Evolutionary conservation across 2,797 vertebrate species (phyloP), one percentile per base, ranked within the genome.

Genomic region (Varecia variegata): DNA sequence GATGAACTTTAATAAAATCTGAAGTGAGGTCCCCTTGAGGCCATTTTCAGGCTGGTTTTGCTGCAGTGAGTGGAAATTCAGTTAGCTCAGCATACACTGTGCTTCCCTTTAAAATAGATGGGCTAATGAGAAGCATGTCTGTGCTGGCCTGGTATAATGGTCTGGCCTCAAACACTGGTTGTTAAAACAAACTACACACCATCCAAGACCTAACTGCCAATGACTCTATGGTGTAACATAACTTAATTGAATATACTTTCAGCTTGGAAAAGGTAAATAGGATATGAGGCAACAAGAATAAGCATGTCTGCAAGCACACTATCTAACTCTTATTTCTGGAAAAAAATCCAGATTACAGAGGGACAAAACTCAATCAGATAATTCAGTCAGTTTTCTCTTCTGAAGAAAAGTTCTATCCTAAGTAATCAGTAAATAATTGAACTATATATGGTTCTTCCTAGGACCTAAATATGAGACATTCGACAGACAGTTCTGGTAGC

Each of bases 261-360:
- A 97, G 96, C 96, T 77, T 27, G 97, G 82, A 96, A 81, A 95
- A 98, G 77, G 92, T 97, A 98, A 98, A 98, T 97, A 97, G 97
- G 97, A 98, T 98, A 96, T 81, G 90, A 95, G 40, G 47, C 43
- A 94, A 68, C 95, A 97, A 97, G 94, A 95, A 32, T 85, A 83
- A 97, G 87, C 98, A 97, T 96, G 98, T 74, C 98, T 98, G 91
- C 90, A 81, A 97, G 62, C 71, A 97, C 86, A 79, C 56, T 82
- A 52, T 77, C 94, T 40, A 84, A 35, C 73, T 96, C 84, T 62
- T 62, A 52, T 67, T 96, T 98, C 93, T 95, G 97, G 96, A 97
- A 45, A 45, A 95, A 93, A n/a, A 90, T 30, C 84, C 97, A 98
- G 95, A 97, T 97, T 96, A 95, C 77, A 97, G 93, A 93, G 83